phyloP scores from a whole-genome alignment of 30 jellyfish, hydroid and myxozoan genomes.

The Chironex yamaguchii region DNA sequence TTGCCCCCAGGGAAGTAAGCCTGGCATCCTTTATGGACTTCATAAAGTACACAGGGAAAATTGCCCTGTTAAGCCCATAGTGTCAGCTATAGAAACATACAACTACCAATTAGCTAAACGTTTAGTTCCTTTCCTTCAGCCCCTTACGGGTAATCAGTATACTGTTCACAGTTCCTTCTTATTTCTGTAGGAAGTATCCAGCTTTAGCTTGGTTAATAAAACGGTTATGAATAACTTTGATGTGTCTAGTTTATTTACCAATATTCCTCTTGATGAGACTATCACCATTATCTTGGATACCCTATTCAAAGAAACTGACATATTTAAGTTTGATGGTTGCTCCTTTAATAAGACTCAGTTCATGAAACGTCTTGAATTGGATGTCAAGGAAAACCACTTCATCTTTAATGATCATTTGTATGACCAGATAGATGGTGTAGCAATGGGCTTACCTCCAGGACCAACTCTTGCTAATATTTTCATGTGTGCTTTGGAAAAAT shows the following conservation, averaged over 20 bases:
- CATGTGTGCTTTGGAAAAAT: slow-evolving; percentile 39
- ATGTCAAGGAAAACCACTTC: slow-evolving; percentile 16
- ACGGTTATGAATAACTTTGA: slow-evolving; percentile 15
- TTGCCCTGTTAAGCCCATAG: slow-evolving; percentile 13
- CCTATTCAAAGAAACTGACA: not conserved
- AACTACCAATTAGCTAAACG: slow-evolving; percentile 6
- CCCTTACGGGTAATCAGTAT: slow-evolving; percentile 1
- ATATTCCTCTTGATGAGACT: slow-evolving; percentile 19
- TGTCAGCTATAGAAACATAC: slow-evolving; percentile 18
- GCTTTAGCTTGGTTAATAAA: no score
- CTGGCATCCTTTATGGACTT: slow-evolving; percentile 30
- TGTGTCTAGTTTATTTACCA: slow-evolving; percentile 14
- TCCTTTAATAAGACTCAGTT: slow-evolving; percentile 2
- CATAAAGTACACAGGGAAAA: slow-evolving; percentile 21
- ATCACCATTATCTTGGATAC: not conserved
- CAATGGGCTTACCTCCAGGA: slow-evolving; percentile 71
- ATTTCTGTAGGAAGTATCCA: not conserved
- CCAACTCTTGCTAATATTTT: slow-evolving; percentile 24
- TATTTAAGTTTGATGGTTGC: not conserved
- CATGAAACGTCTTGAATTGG: slow-evolving; percentile 8
- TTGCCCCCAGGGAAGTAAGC: slow-evolving; percentile 18
- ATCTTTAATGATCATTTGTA: slow-evolving; percentile 18
- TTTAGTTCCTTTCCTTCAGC: slow-evolving; percentile 30
- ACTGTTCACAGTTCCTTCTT: slow-evolving; percentile 13
- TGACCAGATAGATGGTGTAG: slow-evolving; percentile 65